Evolutionary conservation across 2,797 vertebrate genomes (phyloP), one percentile per base, ranked within the genome.

Genomic region (Mallotus villosus): DNA sequence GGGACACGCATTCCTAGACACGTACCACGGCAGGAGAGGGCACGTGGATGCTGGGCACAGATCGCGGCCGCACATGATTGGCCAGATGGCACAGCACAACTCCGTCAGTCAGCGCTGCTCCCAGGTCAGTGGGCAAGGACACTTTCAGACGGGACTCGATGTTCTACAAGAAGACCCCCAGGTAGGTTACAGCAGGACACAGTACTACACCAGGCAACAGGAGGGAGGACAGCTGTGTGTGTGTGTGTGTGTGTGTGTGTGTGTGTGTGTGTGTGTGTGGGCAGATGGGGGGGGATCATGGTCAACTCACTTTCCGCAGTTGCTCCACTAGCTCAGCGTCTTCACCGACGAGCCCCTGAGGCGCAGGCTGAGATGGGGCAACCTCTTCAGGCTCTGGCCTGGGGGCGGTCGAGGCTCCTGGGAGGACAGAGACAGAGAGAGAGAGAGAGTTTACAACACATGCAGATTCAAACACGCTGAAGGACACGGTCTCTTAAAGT

Each of bases 1-100:
- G 11, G 11, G 25, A 24, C 19, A 25, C 19, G 27, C 16, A 63
- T 4, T 46, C 25, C 16, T 16, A 59, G 63, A 25, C 3, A 93
- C 96, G 95, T 91, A 99, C 97, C 85, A 99, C 97, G 37, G 97
- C 97, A 55, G 97, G 97, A 0, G 97, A 99, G 59, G 97, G 97
- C 71, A 99, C 96, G 0, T 99, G 97, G 80, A 99, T 99, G 85
- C 97, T 99, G 77, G 97, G 94, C 27, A 99, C 97, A 0, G 97
- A 99, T 5, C 97, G 95, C n/a, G 97, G 97, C 17, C 95, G 92
- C 78, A 99, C 96, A 0, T 99, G 97, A 88, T 99, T 99, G 85
- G 97, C 97, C 85, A 99, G 87, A 81, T 99, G 97, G 88, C 97
- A 99, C 61, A 99, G 94, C 34, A 99, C 97, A 24, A 99, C 97